Percentiles rank a stretch among this genome's conserved stretches.
Evolutionary conservation across 2,113 vertebrate species (phyloP).

Genomic region (Neotoma lepida): DNA sequence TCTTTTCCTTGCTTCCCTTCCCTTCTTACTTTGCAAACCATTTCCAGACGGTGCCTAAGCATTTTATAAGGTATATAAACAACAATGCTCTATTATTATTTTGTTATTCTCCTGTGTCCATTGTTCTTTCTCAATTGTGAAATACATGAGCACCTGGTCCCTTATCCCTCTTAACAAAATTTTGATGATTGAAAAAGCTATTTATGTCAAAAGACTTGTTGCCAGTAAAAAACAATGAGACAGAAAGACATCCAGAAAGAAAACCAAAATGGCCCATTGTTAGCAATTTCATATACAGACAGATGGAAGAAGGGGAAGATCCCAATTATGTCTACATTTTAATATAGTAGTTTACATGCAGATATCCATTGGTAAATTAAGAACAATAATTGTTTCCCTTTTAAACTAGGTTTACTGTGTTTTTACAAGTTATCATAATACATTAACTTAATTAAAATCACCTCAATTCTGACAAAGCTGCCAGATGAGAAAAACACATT

Average conservation of each 20-base stretch:
- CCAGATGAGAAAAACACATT: conserved; percentile 43
- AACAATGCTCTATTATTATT: neutral
- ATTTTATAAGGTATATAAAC: neutral
- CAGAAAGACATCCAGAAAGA: neutral
- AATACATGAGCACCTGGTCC: neutral
- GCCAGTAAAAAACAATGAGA: conserved; percentile 13
- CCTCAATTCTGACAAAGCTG: neutral
- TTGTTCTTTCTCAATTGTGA: neutral
- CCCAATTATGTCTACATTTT: neutral
- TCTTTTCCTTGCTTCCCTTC: neutral
- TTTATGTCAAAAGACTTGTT: neutral
- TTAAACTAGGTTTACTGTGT: neutral
- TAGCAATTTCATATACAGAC: neutral
- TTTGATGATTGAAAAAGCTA: neutral
- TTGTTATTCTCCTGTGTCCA: neutral
- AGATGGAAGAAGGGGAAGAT: neutral
- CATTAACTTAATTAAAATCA: conserved; percentile 64
- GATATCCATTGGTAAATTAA: neutral
- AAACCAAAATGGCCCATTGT: neutral
- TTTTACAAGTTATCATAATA: conserved; percentile 16
- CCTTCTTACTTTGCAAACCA: neutral
- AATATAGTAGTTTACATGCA: neutral
- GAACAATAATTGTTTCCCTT: neutral
- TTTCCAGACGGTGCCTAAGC: neutral
- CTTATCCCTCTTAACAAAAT: neutral